Base-by-base conservation (phyloP, 1,140 invertebrate genomes). In the Venturia canescens region DNA sequence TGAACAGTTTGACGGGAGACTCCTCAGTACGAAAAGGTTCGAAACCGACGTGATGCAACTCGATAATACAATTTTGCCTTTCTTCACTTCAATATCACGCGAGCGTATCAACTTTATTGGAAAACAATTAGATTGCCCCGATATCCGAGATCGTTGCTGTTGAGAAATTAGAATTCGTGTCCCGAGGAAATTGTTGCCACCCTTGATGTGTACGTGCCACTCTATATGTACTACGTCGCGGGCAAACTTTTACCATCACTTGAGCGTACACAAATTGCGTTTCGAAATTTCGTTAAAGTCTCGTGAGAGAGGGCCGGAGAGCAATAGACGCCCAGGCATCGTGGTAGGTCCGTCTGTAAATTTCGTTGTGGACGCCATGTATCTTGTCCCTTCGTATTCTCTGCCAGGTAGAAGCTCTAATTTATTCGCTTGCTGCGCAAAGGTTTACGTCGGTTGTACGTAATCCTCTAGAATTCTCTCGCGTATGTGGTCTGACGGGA, bases 211-310 rank as follows among this genome's bases (percentile, higher is more conserved):
- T 16, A 78, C 44, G 31, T 72, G 23, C 13, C 4, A 4, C n/a
- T 50, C 27, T 71, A 50, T 76, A 76, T 76, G n/a, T 76, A 15
- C 21, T 75, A 75, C 11, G 29, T 29, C 1, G 2, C 66, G 66
- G n/a, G n/a, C 13, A 69, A 69, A 69, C 66, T 66, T 76, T 76
- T 21, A 63, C 80, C 66, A 29, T 67, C 80, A 70, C 80, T 81
- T 81, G 77, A 81, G 66, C 74, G 66, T 69, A 66, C 63, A 77
- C 74, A 81, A 81, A 81, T 81, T 81, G 80, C 77, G 74, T 78
- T 81, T 71, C 48, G 75, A 78, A 81, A 81, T 78, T 66, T 81
- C 74, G 66, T 81, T 81, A 81, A 81, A 81, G 31, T 77, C 48
- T 66, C 77, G 48, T 29, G 66, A 31, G 60, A 31, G 66, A 23